Percentiles rank a stretch among this genome's conserved stretches.
phyloP scores from a whole-genome alignment of 2,113 vertebrate species.

The Pipra filicauda region DNA sequence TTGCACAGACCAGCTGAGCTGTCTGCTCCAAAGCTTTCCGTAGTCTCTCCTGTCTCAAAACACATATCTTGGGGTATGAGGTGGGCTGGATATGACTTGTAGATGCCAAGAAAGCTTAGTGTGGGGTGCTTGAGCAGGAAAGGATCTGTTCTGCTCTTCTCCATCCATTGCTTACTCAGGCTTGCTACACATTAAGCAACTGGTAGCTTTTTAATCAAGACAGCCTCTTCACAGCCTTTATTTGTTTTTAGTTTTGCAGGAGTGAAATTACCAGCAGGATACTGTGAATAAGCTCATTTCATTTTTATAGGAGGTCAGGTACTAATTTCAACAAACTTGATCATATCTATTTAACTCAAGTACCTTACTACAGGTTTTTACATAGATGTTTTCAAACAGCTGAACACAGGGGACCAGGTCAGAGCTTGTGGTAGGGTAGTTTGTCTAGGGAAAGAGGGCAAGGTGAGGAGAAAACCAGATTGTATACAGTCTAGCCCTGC shows the following conservation, averaged over 20 bases:
- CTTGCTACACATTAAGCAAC: background rate
- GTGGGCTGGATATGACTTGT: background rate
- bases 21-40: background rate
- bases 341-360: background rate
- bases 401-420: background rate
- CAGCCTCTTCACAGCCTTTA: background rate
- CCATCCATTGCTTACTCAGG: accelerated
- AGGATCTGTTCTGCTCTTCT: background rate
- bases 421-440: background rate
- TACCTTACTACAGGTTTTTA: background rate
- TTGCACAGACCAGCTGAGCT: background rate
- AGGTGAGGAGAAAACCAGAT: background rate
- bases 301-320: background rate
- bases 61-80: accelerated
- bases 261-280: background rate
- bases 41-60: background rate
- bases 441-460: background rate
- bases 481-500: background rate
- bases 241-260: constrained; percentile 17
- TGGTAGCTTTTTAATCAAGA: background rate
- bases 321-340: background rate
- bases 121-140: background rate
- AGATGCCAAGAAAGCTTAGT: background rate
- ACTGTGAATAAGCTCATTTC: background rate
- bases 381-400: background rate